Percentiles rank a stretch among this genome's conserved stretches.
These are phyloP conservation scores for Drosophila mayri DNA, from an alignment of 1,140 invertebrate species.

Conservation along the genomic window DNA sequence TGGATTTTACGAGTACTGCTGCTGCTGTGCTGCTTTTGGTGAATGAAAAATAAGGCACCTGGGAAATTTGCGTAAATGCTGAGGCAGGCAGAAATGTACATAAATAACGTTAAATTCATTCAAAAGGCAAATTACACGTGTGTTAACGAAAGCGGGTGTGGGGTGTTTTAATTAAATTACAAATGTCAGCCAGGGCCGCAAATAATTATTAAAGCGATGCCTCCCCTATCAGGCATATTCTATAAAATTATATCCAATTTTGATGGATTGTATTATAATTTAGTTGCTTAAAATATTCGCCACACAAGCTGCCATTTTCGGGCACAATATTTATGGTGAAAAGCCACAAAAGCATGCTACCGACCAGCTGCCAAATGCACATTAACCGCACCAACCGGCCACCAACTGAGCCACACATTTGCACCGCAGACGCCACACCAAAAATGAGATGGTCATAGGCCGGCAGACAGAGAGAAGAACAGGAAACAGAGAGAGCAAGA, in stretches of 20 bases:
- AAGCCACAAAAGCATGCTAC: slow-evolving; percentile 34
- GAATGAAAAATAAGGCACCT: slow-evolving; percentile 51
- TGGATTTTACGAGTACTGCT: slow-evolving; percentile 24
- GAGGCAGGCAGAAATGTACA: slow-evolving; percentile 15
- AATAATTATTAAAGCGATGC: neutral
- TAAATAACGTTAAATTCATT: slow-evolving; percentile 37
- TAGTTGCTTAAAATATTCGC: slow-evolving; percentile 6
- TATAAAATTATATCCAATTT: neutral
- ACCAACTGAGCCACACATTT: slow-evolving; percentile 45
- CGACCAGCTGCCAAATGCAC: slow-evolving; percentile 47
- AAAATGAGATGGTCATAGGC: slow-evolving; percentile 24
- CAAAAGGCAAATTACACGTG: slow-evolving; percentile 33
- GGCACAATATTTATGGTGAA: slow-evolving; percentile 30
- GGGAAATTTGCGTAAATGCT: slow-evolving; percentile 53
- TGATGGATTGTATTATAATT: slow-evolving; percentile 4
- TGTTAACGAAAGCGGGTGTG: neutral
- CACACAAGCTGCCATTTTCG: slow-evolving; percentile 24
- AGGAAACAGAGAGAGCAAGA: neutral
- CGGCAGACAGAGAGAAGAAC: slow-evolving; percentile 15
- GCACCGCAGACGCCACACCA: slow-evolving; percentile 10
- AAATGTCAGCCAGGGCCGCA: neutral
- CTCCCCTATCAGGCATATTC: neutral
- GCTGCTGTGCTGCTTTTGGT: neutral
- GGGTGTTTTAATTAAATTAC: slow-evolving; percentile 48
- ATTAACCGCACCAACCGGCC: slow-evolving; percentile 45